A percentile compares a stretch with the other conserved stretches of the same genome.
phyloP scores from a whole-genome alignment of 2,888 invertebrate genomes.

The Dynastes hyllus region DNA sequence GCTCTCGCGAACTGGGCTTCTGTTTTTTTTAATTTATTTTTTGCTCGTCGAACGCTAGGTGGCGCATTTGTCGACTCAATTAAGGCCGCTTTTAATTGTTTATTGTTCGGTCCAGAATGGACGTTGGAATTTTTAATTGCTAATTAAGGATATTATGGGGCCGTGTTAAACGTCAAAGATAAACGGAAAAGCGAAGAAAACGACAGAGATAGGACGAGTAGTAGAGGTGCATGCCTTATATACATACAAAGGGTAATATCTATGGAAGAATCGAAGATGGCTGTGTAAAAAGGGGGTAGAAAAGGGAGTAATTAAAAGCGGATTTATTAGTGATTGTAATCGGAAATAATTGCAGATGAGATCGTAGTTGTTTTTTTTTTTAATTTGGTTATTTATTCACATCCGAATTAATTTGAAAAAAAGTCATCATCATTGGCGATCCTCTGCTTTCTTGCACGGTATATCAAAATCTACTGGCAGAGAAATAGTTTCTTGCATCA shows the following conservation, averaged over 20 bases:
- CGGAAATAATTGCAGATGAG: too few relatives aligned
- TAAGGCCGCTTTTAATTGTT: slow-evolving; percentile 36
- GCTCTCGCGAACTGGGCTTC: background rate
- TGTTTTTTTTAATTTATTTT: background rate
- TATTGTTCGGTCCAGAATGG: slow-evolving; percentile 27
- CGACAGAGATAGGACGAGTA: background rate
- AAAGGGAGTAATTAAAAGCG: background rate
- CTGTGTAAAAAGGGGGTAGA: background rate
- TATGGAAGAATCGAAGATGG: background rate
- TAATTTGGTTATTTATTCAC: too few relatives aligned
- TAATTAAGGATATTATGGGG: slow-evolving; percentile 32
- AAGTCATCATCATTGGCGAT: too few relatives aligned
- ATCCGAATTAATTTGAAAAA: too few relatives aligned
- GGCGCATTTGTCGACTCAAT: slow-evolving; percentile 8
- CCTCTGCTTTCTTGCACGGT: too few relatives aligned
- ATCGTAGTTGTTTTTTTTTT: too few relatives aligned
- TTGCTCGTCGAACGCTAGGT: slow-evolving; percentile 7
- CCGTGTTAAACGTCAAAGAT: background rate
- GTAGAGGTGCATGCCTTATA: background rate
- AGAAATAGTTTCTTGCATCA: too few relatives aligned
- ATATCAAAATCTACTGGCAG: too few relatives aligned
- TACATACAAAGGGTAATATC: slow-evolving; percentile 32
- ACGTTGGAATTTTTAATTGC: slow-evolving; percentile 36
- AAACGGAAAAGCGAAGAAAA: background rate
- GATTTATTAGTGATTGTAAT: slow-evolving; percentile 8